These are phyloP conservation scores for Chaenogobius annularis DNA, from an alignment of 2,113 vertebrate species.

Conservation along the genomic window DNA sequence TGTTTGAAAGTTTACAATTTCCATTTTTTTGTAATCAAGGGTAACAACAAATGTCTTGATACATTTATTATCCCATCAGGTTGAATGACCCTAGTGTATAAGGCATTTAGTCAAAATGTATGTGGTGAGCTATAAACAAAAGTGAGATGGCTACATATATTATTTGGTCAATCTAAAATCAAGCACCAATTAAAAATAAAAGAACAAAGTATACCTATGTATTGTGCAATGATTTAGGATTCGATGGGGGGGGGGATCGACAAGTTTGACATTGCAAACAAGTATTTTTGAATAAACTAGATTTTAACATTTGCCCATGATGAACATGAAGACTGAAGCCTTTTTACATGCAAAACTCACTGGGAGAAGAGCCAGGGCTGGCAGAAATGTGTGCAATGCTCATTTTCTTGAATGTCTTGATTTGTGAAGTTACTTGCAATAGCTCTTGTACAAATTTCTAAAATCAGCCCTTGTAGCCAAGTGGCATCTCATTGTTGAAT, in stretches of 20 bases:
- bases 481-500: conserved; percentile 6
- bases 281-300: neutral
- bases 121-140: no score
- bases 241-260: no score
- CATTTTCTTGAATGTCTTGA: no score
- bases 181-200: conserved; percentile 52
- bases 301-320: no score
- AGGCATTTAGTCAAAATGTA: conserved; percentile 80
- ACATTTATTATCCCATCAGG: conserved; percentile 75
- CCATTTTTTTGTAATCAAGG: neutral
- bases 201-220: conserved; percentile 44
- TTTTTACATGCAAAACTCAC: no score
- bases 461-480: neutral
- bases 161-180: conserved; percentile 79
- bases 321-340: no score
- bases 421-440: no score
- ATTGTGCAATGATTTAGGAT: conserved; percentile 14
- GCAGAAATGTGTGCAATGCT: no score
- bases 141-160: conserved; percentile 78
- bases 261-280: conserved; percentile 52
- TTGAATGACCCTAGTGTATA: conserved; percentile 77
- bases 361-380: no score
- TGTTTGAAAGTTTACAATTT: neutral
- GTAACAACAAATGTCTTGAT: conserved; percentile 29
- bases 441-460: neutral